Evolutionary conservation across 2,113 vertebrate genomes (phyloP).

Genomic region (Psilopsiagon aurifrons): DNA sequence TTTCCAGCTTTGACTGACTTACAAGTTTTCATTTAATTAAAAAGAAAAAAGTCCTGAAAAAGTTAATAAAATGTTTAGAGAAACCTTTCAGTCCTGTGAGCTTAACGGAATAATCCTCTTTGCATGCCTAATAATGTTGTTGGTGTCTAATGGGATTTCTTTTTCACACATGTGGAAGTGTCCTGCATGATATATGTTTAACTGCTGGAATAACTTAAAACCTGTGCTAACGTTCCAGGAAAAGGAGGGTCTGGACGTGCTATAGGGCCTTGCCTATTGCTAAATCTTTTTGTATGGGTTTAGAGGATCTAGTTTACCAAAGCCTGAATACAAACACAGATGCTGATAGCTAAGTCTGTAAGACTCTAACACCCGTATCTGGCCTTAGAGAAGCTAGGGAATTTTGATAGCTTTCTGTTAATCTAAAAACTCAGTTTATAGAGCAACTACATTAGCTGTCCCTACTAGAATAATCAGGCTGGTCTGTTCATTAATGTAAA

Average conservation of each 20-base stretch:
- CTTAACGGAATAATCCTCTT: slow-evolving; percentile 45
- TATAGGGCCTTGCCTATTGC: slow-evolving; percentile 65
- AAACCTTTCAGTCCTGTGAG: slow-evolving; percentile 47
- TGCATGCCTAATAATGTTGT: slow-evolving; percentile 54
- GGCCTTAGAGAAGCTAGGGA: not conserved
- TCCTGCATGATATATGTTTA: slow-evolving; percentile 37
- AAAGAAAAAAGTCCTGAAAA: slow-evolving; percentile 19
- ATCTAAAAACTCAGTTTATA: not conserved
- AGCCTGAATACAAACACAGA: slow-evolving; percentile 57
- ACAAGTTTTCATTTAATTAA: slow-evolving; percentile 51
- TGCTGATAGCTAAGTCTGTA: not conserved
- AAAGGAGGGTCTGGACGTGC: slow-evolving; percentile 67
- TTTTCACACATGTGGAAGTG: slow-evolving; percentile 70
- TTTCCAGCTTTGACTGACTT: slow-evolving; percentile 42
- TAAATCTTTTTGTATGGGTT: slow-evolving; percentile 76
- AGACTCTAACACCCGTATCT: not conserved
- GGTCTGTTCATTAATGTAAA: not conserved
- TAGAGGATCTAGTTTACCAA: slow-evolving; percentile 43
- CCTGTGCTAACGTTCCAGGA: slow-evolving; percentile 74
- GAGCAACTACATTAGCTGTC: not conserved
- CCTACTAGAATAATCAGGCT: not conserved
- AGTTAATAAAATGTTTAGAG: slow-evolving; percentile 66
- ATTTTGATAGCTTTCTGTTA: not conserved
- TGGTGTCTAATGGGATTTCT: slow-evolving; percentile 76
- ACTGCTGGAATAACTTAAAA: slow-evolving; percentile 70